Evolutionary conservation across 1,140 invertebrate genomes (phyloP).

Genomic region (Papilio polyxenes): DNA sequence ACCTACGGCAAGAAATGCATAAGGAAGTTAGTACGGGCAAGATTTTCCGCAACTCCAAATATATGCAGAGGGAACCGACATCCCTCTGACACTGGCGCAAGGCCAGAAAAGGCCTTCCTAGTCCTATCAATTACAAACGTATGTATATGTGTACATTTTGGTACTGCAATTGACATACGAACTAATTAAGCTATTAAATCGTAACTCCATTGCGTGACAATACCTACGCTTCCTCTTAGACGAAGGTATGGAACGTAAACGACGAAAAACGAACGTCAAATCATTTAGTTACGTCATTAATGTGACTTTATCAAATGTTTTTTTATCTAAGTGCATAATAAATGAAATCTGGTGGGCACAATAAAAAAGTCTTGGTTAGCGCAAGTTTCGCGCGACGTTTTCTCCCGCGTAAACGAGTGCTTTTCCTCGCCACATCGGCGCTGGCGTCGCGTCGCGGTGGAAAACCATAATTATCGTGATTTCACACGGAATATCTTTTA

Average conservation of each 20-base stretch:
- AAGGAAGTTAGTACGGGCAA: no score
- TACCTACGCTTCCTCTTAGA: not conserved
- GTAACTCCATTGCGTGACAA: not conserved
- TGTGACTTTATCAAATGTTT: not conserved
- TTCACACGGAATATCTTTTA: slow-evolving; percentile 33
- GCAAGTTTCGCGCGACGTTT: not conserved
- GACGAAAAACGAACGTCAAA: no score
- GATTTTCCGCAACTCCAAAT: no score
- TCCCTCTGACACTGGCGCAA: no score
- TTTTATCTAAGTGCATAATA: not conserved
- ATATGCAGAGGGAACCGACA: no score
- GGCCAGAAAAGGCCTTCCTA: not conserved
- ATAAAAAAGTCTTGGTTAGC: not conserved
- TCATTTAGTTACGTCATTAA: not conserved
- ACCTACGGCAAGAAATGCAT: no score
- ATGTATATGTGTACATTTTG: not conserved
- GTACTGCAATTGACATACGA: not conserved
- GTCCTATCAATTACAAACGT: not conserved
- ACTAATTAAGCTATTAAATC: not conserved
- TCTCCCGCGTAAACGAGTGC: not conserved
- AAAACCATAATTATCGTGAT: slow-evolving; percentile 22
- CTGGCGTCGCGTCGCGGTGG: slow-evolving; percentile 3
- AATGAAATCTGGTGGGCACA: not conserved
- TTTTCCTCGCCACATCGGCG: not conserved
- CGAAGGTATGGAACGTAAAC: not conserved